phyloP scores from a whole-genome alignment of 2,113 vertebrate species.

The Cochlearius cochlearius region DNA sequence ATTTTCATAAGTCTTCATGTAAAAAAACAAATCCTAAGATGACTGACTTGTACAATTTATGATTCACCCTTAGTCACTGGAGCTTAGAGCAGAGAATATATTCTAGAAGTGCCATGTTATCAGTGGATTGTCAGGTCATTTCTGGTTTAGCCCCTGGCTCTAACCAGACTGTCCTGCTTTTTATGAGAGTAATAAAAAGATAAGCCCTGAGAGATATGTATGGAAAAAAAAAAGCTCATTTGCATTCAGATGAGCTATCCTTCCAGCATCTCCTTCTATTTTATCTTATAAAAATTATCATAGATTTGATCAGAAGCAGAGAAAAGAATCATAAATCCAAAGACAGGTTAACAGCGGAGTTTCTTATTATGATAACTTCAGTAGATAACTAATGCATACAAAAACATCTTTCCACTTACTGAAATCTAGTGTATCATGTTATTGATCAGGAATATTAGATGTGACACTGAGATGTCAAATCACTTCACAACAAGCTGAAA shows the following conservation, averaged over 20 bases:
- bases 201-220: neutral
- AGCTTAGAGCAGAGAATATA: conserved; percentile 9
- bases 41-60: conserved; percentile 18
- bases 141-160: conserved; percentile 48
- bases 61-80: neutral
- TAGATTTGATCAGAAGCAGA: conserved; percentile 32
- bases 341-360: conserved; percentile 5
- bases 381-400: neutral
- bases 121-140: conserved; percentile 35
- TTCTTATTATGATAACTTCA: neutral
- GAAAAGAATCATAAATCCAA: neutral
- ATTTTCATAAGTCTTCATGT: neutral
- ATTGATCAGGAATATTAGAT: neutral
- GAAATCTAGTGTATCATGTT: neutral
- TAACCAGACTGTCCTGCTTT: conserved; percentile 25
- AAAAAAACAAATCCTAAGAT: neutral
- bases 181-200: conserved; percentile 41
- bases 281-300: conserved; percentile 37
- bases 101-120: conserved; percentile 26
- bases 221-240: neutral
- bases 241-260: conserved; percentile 39
- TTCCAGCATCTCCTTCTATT: neutral
- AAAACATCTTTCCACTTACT: neutral
- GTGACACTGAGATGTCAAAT: neutral
- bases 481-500: neutral